Evolutionary conservation across 2,113 vertebrate genomes (phyloP), one percentile per base, ranked within the genome.

Genomic region (Todiramphus chloris): DNA sequence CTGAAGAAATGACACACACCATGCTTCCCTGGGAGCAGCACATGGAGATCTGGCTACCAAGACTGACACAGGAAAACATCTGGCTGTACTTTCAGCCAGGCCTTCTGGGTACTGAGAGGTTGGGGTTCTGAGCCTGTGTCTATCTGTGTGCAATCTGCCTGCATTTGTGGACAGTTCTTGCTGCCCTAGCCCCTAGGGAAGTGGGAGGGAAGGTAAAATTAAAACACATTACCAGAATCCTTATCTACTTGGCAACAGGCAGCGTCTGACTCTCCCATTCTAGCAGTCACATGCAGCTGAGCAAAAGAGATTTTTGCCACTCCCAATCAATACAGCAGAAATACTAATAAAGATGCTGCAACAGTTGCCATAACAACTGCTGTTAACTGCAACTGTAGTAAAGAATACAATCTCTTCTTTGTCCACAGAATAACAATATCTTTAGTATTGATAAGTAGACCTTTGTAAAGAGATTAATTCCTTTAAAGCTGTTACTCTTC

Each of bases 331-430:
- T 14, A 50, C 55, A 64, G 55, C 4, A 90, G 72, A 88, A 93
- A 92, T 44, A 83, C 31, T 8, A 13, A 68, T 44, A 62, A 82
- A 88, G 72, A 72, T 53, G 63, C 56, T 66, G 70, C 74, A 91
- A 66, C 21, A 82, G 94, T 97, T 97, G 91, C 90, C 96, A 85
- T 97, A 97, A 96, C 94, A 96, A 97, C 87, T 82, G 84, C 83
- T 90, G 88, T 89, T 68, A 89, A 84, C 74, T 77, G 55, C 35
- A 83, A 58, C 12, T 81, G 53, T 78, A 63, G 25, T 46, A 64
- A 68, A 55, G 70, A 89, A 87, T 37, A 66, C 14, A 21, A 44
- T 91, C 77, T 58, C n/a, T 56, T 88, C 63, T 75, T 86, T 83
- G 81, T 76, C 55, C 44, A 81, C 15, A 83, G 51, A 83, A 53